Percentiles rank a stretch among this genome's conserved stretches.
Conservation (phyloP, 2,797 vertebrate species). For the Hoplostethus mediterraneus region DNA sequence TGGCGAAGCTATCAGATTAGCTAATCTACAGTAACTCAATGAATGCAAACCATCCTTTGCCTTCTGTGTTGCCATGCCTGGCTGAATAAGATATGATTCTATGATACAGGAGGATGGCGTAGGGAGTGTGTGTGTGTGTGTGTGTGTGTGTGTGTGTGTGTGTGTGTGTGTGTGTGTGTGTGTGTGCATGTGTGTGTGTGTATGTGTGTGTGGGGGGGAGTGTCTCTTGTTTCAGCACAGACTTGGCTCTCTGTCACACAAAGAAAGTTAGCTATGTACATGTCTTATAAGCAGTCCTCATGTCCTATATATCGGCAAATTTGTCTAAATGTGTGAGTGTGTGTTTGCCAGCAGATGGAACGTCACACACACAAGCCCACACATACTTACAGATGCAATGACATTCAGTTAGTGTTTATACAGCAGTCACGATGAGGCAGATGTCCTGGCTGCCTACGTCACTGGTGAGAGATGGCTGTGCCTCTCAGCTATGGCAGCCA, state of each 20-base stretch:
- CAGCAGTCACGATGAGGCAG: conserved; percentile 26
- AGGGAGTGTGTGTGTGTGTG: too few relatives aligned
- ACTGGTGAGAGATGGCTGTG: conserved; percentile 40
- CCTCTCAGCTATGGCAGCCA: conserved; percentile 24
- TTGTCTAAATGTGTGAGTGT: neutral
- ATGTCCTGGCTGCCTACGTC: conserved; percentile 30
- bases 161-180: too few relatives aligned
- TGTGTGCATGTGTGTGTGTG: too few relatives aligned
- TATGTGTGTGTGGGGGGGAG: neutral
- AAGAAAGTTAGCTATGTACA: conserved; percentile 15
- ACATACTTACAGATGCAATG: conserved; percentile 21
- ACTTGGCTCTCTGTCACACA: conserved; percentile 18
- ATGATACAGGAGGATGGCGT: conserved; percentile 11
- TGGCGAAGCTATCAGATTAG: conserved; percentile 73
- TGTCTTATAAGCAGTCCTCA: conserved; percentile 15
- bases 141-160: too few relatives aligned
- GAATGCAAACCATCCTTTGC: conserved; percentile 63
- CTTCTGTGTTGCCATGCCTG: conserved; percentile 56
- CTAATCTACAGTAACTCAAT: conserved; percentile 71
- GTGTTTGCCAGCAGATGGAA: conserved; percentile 9
- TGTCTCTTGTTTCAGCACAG: conserved; percentile 28
- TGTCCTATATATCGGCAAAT: conserved; percentile 2
- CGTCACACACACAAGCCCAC: conserved; percentile 22
- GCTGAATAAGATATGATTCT: conserved; percentile 65
- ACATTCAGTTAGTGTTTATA: conserved; percentile 26